Evolutionary conservation across 92 coral and sea anemone genomes (phyloP).

Genomic region (Siderastrea radians): DNA sequence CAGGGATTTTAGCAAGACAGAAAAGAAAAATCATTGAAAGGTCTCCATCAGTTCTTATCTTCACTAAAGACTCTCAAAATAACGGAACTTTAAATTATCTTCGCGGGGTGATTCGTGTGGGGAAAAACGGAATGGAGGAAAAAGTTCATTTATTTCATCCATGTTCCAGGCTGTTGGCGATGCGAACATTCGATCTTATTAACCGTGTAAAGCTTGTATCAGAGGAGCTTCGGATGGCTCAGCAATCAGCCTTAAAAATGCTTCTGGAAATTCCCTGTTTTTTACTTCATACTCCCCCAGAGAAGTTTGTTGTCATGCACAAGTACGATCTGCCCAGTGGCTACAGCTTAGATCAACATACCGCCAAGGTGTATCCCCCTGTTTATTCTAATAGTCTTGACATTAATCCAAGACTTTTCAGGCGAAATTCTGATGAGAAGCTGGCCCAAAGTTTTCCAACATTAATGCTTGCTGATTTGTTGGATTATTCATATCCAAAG

Average conservation of each 20-base stretch:
- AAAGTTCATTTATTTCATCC: slow-evolving; percentile 78
- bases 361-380: slow-evolving; percentile 82
- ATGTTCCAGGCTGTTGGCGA: slow-evolving; percentile 60
- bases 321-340: slow-evolving; percentile 76
- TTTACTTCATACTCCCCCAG: slow-evolving; percentile 66
- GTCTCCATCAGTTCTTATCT: slow-evolving; percentile 77
- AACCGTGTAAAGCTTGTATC: slow-evolving; percentile 68
- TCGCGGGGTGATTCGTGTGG: slow-evolving; percentile 72
- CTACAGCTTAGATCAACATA: slow-evolving; percentile 81
- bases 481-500: slow-evolving; percentile 85
- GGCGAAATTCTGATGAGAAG: slow-evolving; percentile 60
- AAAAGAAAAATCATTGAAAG: slow-evolving; percentile 80
- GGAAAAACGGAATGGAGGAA: slow-evolving; percentile 37
- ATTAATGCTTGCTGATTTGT: slow-evolving; percentile 62
- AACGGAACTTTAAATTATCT: slow-evolving; percentile 69
- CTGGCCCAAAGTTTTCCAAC: slow-evolving; percentile 54
- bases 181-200: slow-evolving; percentile 65
- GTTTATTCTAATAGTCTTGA: slow-evolving; percentile 48
- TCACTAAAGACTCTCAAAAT: slow-evolving; percentile 61
- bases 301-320: slow-evolving; percentile 71
- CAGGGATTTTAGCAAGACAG: slow-evolving; percentile 76
- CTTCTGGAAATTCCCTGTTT: slow-evolving; percentile 77
- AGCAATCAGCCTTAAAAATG: slow-evolving; percentile 70
- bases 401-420: slow-evolving; percentile 70
- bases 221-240: slow-evolving; percentile 89